Percentiles rank a stretch among this genome's conserved stretches.
Evolutionary conservation across 2,888 invertebrate genomes (phyloP).

Genomic region (Rotaria socialis): DNA sequence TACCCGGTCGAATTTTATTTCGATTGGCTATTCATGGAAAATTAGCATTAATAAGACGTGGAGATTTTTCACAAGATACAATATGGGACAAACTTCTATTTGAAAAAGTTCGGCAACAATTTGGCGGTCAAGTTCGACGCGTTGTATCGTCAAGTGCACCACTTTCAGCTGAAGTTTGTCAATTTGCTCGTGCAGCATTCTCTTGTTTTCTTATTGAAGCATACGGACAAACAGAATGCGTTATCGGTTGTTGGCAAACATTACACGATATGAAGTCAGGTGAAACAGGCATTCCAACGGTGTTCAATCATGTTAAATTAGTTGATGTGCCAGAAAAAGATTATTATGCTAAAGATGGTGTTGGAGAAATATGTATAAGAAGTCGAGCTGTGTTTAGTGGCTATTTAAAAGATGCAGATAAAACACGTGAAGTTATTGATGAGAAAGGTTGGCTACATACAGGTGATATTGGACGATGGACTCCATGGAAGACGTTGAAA

Average conservation of each 20-base stretch:
- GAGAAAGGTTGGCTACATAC: conserved; percentile 46
- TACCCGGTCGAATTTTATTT: conserved; percentile 64
- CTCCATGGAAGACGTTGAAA: conserved; percentile 38
- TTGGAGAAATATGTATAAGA: conserved; percentile 74
- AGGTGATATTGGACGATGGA: conserved; percentile 43
- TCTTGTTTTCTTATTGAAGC: conserved; percentile 57
- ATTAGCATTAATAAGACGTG: conserved; percentile 71
- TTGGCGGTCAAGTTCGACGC: conserved; percentile 82
- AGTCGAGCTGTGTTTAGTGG: conserved; percentile 88
- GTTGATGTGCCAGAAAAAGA: conserved; percentile 97
- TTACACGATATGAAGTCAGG: conserved; percentile 53
- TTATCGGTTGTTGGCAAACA: conserved; percentile 46
- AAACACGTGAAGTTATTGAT: conserved; percentile 72
- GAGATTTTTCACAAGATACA: conserved; percentile 78
- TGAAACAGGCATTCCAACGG: conserved; percentile 91
- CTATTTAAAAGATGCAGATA: conserved; percentile 86
- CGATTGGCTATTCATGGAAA: conserved; percentile 83
- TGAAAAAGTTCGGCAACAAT: conserved; percentile 81
- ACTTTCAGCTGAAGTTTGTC: conserved; percentile 75
- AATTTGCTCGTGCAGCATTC: conserved; percentile 55
- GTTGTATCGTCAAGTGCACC: conserved; percentile 94
- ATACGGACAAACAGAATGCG: conserved; percentile 61
- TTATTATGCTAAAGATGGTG: conserved; percentile 52
- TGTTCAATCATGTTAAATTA: conserved; percentile 87
- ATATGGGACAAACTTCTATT: conserved; percentile 89